phyloP scores from a whole-genome alignment of 2,113 vertebrate genomes.

The Sphaerodactylus townsendi region DNA sequence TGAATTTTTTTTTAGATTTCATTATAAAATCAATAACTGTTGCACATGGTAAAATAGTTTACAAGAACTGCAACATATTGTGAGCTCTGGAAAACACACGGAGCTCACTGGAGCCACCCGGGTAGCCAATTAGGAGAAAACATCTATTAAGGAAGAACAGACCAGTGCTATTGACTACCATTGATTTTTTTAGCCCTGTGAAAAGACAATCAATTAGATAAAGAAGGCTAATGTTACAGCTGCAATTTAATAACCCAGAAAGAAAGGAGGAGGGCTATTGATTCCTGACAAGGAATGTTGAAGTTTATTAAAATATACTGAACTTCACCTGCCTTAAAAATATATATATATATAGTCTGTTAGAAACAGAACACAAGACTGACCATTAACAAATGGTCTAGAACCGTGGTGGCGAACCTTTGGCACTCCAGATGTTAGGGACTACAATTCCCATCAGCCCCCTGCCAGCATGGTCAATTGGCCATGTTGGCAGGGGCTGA shows the following conservation, averaged over 20 bases:
- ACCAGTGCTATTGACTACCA: constrained; percentile 80
- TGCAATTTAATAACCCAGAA: constrained; percentile 86
- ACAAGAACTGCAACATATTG: constrained; percentile 82
- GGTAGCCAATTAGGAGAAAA: constrained; percentile 84
- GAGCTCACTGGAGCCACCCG: constrained; percentile 79
- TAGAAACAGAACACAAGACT: constrained; percentile 41
- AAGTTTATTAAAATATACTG: constrained; percentile 79
- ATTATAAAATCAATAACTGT: constrained; percentile 87
- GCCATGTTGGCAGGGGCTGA: too few relatives aligned
- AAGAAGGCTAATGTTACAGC: constrained; percentile 86
- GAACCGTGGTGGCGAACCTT: too few relatives aligned
- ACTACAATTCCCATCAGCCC: too few relatives aligned
- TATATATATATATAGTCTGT: constrained; percentile 53
- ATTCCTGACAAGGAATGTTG: constrained; percentile 81
- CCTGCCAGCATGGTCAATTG: too few relatives aligned
- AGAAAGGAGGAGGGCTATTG: constrained; percentile 80
- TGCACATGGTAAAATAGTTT: constrained; percentile 81
- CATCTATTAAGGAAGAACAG: constrained; percentile 82
- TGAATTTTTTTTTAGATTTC: constrained; percentile 86
- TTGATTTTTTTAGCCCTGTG: constrained; percentile 84
- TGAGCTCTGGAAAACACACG: constrained; percentile 77
- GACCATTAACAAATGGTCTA: constrained; percentile 52
- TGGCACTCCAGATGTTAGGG: too few relatives aligned
- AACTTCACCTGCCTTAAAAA: constrained; percentile 79
- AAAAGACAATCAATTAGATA: constrained; percentile 89